Conservation (phyloP, 2,113 vertebrate species). For the Callithrix jacchus region DNA sequence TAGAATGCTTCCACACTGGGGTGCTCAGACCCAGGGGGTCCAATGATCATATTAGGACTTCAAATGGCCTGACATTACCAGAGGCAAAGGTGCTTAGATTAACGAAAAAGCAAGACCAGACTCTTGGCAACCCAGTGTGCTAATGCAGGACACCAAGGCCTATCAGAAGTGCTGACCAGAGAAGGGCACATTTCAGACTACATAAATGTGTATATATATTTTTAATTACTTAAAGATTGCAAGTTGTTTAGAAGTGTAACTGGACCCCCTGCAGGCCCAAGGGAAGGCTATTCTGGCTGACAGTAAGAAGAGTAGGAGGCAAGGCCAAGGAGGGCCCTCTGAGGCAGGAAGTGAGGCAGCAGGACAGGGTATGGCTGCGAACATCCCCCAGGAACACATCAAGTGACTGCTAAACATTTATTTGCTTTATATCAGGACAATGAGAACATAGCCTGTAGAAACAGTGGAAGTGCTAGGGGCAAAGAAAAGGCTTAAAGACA, state of each 20-base stretch:
- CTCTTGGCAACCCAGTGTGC: fast-evolving
- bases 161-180: not conserved
- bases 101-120: not conserved
- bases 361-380: not conserved
- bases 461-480: not conserved
- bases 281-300: too few species aligned
- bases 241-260: not conserved
- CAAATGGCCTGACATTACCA: not conserved
- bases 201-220: not conserved
- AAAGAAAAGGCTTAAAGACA: not conserved
- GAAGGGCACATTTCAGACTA: not conserved
- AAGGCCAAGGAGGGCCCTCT: not conserved
- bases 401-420: not conserved
- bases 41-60: not conserved
- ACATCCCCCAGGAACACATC: not conserved
- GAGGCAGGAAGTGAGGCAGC: not conserved
- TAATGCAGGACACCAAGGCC: not conserved
- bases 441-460: not conserved
- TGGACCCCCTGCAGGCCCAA: not conserved
- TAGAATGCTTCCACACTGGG: not conserved
- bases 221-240: not conserved
- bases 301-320: not conserved
- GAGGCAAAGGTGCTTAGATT: not conserved
- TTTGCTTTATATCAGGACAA: not conserved
- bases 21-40: not conserved